Conservation (phyloP, 1,140 invertebrate species). For the Hyposmocoma kahamanoa region DNA sequence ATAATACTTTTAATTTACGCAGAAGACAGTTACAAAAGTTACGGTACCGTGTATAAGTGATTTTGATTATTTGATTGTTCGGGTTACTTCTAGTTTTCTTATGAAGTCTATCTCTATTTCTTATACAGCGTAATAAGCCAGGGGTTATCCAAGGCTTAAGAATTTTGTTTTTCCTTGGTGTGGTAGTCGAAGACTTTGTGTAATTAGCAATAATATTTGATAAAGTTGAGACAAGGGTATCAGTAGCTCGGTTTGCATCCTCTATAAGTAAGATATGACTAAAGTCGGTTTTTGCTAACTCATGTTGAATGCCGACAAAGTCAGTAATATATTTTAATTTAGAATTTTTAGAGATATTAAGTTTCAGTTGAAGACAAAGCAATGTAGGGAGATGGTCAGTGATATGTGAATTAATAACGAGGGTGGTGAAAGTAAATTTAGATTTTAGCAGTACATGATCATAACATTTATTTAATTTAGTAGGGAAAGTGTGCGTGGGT, state of each 20-base stretch:
- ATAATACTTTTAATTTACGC: constrained; percentile 1
- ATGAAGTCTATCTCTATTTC: neutral
- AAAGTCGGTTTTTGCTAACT: neutral
- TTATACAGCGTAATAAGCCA: neutral
- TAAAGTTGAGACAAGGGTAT: neutral
- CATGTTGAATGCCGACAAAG: neutral
- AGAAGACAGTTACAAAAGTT: constrained; percentile 2
- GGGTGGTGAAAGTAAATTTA: neutral
- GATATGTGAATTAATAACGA: neutral
- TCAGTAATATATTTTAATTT: neutral
- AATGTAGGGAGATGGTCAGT: neutral
- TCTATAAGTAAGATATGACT: neutral
- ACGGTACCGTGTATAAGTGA: constrained; percentile 5
- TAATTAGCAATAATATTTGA: neutral
- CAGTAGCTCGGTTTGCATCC: neutral
- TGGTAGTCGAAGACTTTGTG: neutral
- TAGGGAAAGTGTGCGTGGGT: neutral
- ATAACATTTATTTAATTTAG: neutral
- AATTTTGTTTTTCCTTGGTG: neutral
- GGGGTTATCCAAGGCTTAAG: constrained; percentile 7
- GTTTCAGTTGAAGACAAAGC: neutral
- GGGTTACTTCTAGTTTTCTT: neutral
- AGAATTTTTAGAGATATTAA: neutral
- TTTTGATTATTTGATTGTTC: neutral
- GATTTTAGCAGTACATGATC: neutral